Evolutionary conservation across 2,888 invertebrate genomes (phyloP).

Genomic region (Bombyx huttoni): DNA sequence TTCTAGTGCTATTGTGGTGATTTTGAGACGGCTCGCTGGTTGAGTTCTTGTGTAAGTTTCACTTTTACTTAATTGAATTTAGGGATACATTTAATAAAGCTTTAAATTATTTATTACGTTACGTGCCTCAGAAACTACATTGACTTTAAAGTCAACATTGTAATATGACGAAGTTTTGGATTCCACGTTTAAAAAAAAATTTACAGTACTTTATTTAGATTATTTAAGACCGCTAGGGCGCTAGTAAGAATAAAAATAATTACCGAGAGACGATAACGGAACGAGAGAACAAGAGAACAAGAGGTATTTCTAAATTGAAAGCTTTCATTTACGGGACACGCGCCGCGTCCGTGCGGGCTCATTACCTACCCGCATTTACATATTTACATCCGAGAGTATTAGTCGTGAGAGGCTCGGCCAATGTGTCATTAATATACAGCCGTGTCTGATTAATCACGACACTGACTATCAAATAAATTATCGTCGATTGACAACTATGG

Average conservation of each 20-base stretch:
- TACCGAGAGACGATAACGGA: conserved; percentile 1
- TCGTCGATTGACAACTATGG: not conserved
- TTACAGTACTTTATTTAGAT: too few species aligned
- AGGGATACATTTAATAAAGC: too few species aligned
- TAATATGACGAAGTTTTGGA: too few species aligned
- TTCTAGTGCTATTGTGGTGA: conserved; percentile 1
- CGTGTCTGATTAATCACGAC: not conserved
- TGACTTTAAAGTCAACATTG: too few species aligned
- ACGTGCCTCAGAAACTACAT: too few species aligned
- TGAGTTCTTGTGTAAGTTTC: conserved; percentile 1
- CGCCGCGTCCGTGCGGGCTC: conserved; percentile 10
- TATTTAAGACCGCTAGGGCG: not conserved
- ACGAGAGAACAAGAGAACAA: not conserved
- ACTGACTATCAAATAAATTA: not conserved
- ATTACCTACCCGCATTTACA: conserved; percentile 15
- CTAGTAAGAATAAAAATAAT: not conserved
- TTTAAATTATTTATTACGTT: too few species aligned
- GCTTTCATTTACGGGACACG: conserved; percentile 7
- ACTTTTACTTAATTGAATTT: not conserved
- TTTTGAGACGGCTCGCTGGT: not conserved
- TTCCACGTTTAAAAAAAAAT: too few species aligned
- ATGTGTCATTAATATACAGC: not conserved
- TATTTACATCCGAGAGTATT: conserved; percentile 19
- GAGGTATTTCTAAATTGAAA: conserved; percentile 3
- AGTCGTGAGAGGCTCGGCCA: not conserved